Evolutionary conservation across 2,888 invertebrate species (phyloP), one percentile per base, ranked within the genome.

Genomic region (Mimachlamys varia): DNA sequence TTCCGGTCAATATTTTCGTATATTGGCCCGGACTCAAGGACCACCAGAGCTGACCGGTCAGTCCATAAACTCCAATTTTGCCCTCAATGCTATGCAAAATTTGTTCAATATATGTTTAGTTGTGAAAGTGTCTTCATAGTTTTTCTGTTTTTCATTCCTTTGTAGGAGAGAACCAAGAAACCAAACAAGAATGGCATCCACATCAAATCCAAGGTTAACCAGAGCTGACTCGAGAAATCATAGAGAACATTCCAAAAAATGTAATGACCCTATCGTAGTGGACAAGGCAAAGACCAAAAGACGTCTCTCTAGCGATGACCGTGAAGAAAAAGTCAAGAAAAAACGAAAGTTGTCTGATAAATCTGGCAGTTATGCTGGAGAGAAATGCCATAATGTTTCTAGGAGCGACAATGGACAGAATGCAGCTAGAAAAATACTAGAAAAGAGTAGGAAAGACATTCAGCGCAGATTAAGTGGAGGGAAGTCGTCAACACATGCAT

Each of bases 391-490:
- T 22, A 53, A 53, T 53, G 62, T 13, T 76, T 33, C 33, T 13
- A 76, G 33, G 27, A 76, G 44, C 10, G 33, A 76, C 27, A 50
- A 53, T 22, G 50, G 88, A 88, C n/a, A 88, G 50, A 88, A 87
- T 55, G 88, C 88, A 38, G 91, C 91, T 22, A 91, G 89, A 87
- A 91, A 91, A 55, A 88, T 91, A 17, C 89, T 91, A 7, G 88
- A 91, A 88, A 91, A 88, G 88, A 91, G 91, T 89, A 89, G 88
- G 38, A 89, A 58, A 53, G 89, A 91, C 33, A 44, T 91, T 15
- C 88, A 55, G n/a, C 88, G 88, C 7, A 62, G 91, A 17, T 87
- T 17, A 53, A 89, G 89, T 33, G 88, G 33, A 58, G 91, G 89
- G 58, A 38, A 13, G 27, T 58, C 89, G 17, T 17, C 27, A 58